phyloP scores from a whole-genome alignment of 2,888 invertebrate genomes.

The Heliconius aoede region DNA sequence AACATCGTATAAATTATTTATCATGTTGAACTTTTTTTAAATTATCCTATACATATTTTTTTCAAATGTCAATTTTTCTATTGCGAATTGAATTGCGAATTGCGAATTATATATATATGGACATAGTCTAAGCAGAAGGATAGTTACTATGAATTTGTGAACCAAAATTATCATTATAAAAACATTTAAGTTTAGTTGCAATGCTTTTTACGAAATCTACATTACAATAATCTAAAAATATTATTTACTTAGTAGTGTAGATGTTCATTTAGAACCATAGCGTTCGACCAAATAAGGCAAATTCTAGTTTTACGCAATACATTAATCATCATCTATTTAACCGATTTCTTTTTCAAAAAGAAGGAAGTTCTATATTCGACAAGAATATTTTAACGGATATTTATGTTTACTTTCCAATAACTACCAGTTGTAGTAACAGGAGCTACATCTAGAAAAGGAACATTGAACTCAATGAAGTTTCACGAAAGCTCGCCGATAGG shows the following conservation, averaged over 20 bases:
- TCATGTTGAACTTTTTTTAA: neutral
- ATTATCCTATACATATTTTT: neutral
- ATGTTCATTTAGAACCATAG: neutral
- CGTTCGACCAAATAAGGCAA: neutral
- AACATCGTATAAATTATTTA: neutral
- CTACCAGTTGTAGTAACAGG: neutral
- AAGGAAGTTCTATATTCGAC: neutral
- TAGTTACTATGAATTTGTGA: neutral
- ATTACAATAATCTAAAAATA: neutral
- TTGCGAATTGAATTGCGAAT: too few species aligned
- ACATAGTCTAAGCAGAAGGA: neutral
- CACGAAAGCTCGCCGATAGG: constrained; percentile 98
- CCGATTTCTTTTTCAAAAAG: neutral
- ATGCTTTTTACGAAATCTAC: neutral
- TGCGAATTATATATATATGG: neutral
- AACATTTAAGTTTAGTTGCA: neutral
- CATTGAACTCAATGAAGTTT: constrained; percentile 56
- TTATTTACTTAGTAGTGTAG: neutral
- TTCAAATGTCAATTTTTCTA: neutral
- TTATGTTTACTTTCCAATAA: neutral
- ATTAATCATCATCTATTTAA: neutral
- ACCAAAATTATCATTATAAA: neutral
- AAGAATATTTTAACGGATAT: neutral
- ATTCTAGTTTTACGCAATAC: constrained; percentile 3
- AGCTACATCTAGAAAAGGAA: neutral